phyloP scores from a whole-genome alignment of 1,140 invertebrate species.

The Sinella curviseta region DNA sequence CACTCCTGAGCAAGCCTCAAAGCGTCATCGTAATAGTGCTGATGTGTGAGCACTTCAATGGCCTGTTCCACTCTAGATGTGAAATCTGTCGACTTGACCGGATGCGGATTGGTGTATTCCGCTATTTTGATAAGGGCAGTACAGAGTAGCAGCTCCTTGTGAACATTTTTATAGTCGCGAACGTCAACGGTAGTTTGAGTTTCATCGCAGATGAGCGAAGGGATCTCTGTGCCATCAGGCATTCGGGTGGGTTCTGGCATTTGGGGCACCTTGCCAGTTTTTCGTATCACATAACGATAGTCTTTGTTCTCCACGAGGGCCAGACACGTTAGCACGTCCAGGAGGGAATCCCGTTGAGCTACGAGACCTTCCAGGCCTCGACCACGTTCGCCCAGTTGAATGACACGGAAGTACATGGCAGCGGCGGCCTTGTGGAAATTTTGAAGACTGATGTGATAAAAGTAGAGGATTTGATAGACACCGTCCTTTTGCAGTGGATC shows the following conservation, averaged over 20 bases:
- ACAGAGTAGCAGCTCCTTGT: constrained; percentile 35
- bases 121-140: constrained; percentile 28
- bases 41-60: constrained; percentile 28
- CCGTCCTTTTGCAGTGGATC: constrained; percentile 41
- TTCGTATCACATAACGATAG: constrained; percentile 31
- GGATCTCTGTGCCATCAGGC: neutral
- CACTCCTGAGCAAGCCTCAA: constrained; percentile 40
- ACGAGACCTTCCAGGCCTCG: constrained; percentile 31
- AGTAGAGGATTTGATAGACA: constrained; percentile 46
- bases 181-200: neutral
- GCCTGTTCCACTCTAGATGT: constrained; percentile 26
- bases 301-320: neutral
- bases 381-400: constrained; percentile 43
- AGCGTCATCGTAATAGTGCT: constrained; percentile 43
- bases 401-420: constrained; percentile 39
- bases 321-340: constrained; percentile 44
- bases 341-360: constrained; percentile 41
- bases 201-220: neutral
- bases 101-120: neutral
- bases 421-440: constrained; percentile 45
- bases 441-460: constrained; percentile 39
- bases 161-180: constrained; percentile 32
- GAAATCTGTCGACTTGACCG: constrained; percentile 37
- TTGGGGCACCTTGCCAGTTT: constrained; percentile 26
- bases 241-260: neutral